Percentiles rank a stretch among this genome's conserved stretches.
Evolutionary conservation across 2,113 vertebrate genomes (phyloP).

Genomic region (Falcunculus frontatus): DNA sequence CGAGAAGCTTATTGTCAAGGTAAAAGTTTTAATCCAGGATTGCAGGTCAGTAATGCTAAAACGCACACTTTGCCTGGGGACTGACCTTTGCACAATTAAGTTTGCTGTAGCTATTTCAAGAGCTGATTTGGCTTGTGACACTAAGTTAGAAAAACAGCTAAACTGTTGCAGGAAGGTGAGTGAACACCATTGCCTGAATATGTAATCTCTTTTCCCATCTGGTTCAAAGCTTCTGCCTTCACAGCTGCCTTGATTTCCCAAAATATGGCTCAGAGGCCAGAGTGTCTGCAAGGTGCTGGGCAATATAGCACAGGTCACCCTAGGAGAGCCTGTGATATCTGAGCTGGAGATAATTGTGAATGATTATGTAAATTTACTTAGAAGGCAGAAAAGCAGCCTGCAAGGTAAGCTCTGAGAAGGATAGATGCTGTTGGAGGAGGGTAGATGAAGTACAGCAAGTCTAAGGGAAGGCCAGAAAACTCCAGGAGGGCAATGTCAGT

Average conservation of each 20-base stretch:
- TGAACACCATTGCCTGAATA: not conserved
- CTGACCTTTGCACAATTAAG: not conserved
- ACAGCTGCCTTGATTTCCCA: not conserved
- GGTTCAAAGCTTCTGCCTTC: not conserved
- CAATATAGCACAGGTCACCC: not conserved
- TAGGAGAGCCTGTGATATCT: not conserved
- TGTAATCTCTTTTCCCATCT: not conserved
- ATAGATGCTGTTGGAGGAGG: not conserved
- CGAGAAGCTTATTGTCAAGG: not conserved
- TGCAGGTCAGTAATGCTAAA: not conserved
- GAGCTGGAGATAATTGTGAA: not conserved
- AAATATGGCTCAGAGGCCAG: not conserved
- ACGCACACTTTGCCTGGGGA: not conserved
- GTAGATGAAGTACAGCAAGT: not conserved
- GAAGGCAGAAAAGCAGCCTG: not conserved
- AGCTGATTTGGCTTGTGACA: not conserved
- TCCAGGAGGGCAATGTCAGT: not conserved
- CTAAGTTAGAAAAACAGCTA: not conserved
- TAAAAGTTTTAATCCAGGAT: not conserved
- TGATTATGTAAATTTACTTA: not conserved
- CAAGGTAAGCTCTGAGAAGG: not conserved
- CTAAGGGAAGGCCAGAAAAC: not conserved
- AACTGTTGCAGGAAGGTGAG: not conserved
- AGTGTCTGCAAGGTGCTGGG: not conserved
- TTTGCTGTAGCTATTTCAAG: not conserved